Conservation (phyloP, 2,113 vertebrate species). For the Baryphthengus martii region DNA sequence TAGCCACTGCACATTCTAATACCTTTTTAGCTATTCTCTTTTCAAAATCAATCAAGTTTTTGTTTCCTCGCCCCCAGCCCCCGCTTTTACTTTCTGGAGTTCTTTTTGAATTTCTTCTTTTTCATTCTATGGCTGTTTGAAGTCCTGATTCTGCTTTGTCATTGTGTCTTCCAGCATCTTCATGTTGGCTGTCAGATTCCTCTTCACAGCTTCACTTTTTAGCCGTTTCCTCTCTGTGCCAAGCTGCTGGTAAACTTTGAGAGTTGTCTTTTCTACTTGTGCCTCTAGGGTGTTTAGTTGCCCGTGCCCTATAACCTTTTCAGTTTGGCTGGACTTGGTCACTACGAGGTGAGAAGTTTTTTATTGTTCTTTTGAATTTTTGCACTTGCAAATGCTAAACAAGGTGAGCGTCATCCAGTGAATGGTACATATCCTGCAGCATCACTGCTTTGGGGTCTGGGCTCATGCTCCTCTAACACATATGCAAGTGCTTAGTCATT, state of each 20-base stretch:
- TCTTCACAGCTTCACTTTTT: not conserved
- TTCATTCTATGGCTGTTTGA: not conserved
- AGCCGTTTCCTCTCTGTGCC: not conserved
- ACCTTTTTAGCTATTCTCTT: constrained; percentile 1
- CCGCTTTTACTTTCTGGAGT: not conserved
- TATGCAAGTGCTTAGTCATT: not conserved
- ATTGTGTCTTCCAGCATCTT: not conserved
- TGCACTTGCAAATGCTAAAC: not conserved
- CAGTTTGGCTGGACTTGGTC: not conserved
- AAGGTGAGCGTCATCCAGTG: not conserved
- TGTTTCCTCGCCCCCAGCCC: not conserved
- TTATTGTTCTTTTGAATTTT: not conserved
- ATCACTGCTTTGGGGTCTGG: not conserved
- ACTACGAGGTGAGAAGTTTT: not conserved
- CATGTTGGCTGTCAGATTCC: not conserved
- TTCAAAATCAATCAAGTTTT: constrained; percentile 7
- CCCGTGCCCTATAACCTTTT: not conserved
- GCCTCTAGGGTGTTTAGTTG: not conserved
- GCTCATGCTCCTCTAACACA: not conserved
- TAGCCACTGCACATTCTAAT: not conserved
- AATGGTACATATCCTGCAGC: not conserved
- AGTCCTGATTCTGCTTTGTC: constrained; percentile 22
- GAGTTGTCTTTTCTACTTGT: not conserved
- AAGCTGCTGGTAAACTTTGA: not conserved
- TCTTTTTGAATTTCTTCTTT: constrained; percentile 11